Evolutionary conservation across 2,113 vertebrate species (phyloP), one percentile per base, ranked within the genome.

Genomic region (Prionailurus viverrinus): DNA sequence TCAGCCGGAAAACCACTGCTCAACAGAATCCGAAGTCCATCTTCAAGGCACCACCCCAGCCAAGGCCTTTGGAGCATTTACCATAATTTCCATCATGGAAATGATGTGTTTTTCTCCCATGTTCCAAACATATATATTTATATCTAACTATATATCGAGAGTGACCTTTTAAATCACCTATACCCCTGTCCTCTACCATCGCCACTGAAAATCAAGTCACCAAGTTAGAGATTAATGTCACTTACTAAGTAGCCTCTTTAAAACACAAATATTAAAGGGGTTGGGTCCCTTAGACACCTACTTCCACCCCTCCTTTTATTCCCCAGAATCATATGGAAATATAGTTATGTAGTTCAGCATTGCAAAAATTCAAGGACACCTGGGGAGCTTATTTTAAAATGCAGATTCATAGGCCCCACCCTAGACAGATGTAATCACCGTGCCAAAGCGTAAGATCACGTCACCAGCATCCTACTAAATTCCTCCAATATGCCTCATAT

Each of bases 131-230:
- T 41, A 25, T 41, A 13, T 41, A 25, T 93, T 95, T 76, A 66
- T 19, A 78, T 41, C 79, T 45, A 65, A 19, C 83, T 84, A 45
- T 48, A 13, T 65, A 48, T 27, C n/a, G 3, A 82, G 65, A 29
- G n/a, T 80, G 31, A 84, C 76, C 87, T 71, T 82, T 87, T 18
- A 73, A 79, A 31, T 5, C 18, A 11, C 27, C 2, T 31, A 51
- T 39, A 25, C 31, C 31, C 33, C 23, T 71, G 51, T 63, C n/a
- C 25, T 27, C 36, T 91, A 18, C 33, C 14, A 33, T 69, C 5
- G 58, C 21, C 66, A 55, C 25, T 80, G n/a, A 92, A 94, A 96
- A 84, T n/a, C 31, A 87, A 97, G 29, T 68, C 65, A 71, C 53
- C 69, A 81, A 55, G 48, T 85, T 36, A 53, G 39, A 95, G 36